Evolutionary conservation across 2,888 invertebrate species (phyloP).

Genomic region (Torymus aiolomorphi): DNA sequence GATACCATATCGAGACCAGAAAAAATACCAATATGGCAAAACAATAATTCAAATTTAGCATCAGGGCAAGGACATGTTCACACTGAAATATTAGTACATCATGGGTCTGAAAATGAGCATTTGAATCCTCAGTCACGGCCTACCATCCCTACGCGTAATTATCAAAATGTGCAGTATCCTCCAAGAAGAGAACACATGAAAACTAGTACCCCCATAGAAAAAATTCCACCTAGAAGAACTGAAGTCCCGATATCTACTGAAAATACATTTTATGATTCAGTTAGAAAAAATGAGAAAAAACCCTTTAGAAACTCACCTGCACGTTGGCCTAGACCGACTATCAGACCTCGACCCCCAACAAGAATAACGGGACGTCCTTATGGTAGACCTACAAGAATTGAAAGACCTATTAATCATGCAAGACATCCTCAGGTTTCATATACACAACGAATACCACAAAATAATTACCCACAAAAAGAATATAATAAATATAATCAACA

Average conservation of each 20-base stretch:
- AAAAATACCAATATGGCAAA: constrained; percentile 65
- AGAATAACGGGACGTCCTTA: constrained; percentile 62
- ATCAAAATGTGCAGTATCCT: constrained; percentile 61
- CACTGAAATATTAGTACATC: constrained; percentile 71
- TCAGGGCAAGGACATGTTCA: constrained; percentile 71
- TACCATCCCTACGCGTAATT: constrained; percentile 55
- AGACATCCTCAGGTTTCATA: constrained; percentile 48
- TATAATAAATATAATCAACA: constrained; percentile 37
- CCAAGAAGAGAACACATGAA: constrained; percentile 67
- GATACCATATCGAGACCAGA: constrained; percentile 56
- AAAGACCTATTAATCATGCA: constrained; percentile 62
- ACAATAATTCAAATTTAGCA: constrained; percentile 63
- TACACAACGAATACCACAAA: constrained; percentile 58
- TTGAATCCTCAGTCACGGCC: constrained; percentile 64
- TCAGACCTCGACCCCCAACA: constrained; percentile 63
- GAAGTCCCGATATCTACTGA: constrained; percentile 66
- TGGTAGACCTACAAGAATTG: constrained; percentile 64
- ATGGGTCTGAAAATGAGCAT: constrained; percentile 67
- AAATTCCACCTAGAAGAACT: constrained; percentile 70
- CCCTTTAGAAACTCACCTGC: constrained; percentile 63
- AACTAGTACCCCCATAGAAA: constrained; percentile 63
- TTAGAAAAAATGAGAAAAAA: constrained; percentile 67
- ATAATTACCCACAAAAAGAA: constrained; percentile 61
- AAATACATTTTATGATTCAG: constrained; percentile 62
- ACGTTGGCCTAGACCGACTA: constrained; percentile 66